Evolutionary conservation across 2,888 invertebrate genomes (phyloP), one percentile per base, ranked within the genome.

Genomic region (Drosophila picticornis): DNA sequence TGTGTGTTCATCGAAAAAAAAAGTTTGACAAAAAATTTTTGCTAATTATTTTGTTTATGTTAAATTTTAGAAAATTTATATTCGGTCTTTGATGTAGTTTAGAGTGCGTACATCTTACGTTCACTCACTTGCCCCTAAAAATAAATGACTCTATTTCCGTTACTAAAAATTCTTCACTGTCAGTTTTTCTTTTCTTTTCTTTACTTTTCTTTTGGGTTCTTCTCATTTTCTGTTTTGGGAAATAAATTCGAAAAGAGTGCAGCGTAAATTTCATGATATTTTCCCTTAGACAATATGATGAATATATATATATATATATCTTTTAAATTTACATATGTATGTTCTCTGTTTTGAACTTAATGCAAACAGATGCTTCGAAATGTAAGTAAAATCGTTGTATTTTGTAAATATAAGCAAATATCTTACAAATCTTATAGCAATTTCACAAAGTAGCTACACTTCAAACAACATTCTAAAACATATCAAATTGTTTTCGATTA

Each of bases 321-420:
- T 60, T 4, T 58, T 50, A 74, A 65, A 79, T 73, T 72, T 71
- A 72, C 46, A 50, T 67, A 73, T 65, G 61, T 86, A 72, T 65
- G 65, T 86, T 90, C 86, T 83, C 80, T 83, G 86, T 88, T 89
- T 25, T 88, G 72, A 78, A 90, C 68, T 74, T 71, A 87, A 86
- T 90, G 90, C 91, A 88, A 90, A 92, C 93, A 93, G 93, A 91
- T 91, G 91, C 90, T 84, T 93, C 93, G 62, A 93, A 93, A 91
- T 93, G 93, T 93, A 93, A 93, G 93, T 93, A 93, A 86, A 59
- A 65, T 65, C n/a, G 25, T 48, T 62, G 34, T 51, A 34, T 53
- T 59, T 55, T 50, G 19, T 36, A 65, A 55, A 64, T 52, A 60
- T 59, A 66, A 72, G 55, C 61, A 67, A 67, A 40, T 36, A 64